phyloP scores from a whole-genome alignment of 1,140 invertebrate species.

The Drosophila navojoa region DNA sequence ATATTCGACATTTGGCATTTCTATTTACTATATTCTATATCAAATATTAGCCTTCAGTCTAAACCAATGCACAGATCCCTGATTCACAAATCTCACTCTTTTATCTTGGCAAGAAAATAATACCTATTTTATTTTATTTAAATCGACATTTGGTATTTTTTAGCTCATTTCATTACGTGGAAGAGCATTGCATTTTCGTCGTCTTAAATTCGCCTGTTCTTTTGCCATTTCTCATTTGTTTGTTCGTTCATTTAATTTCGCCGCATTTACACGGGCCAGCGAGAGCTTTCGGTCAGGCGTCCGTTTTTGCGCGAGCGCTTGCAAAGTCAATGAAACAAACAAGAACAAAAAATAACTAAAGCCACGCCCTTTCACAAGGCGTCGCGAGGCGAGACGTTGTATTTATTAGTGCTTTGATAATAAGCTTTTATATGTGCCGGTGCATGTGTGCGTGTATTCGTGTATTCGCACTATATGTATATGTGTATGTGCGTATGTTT shows the following conservation, averaged over 20 bases:
- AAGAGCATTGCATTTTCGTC: not conserved
- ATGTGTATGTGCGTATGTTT: conserved; percentile 21
- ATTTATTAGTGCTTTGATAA: conserved; percentile 53
- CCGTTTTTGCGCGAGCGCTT: not conserved
- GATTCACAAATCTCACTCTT: no score
- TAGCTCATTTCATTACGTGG: not conserved
- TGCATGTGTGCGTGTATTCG: not conserved
- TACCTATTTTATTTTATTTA: no score
- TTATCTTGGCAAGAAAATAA: no score
- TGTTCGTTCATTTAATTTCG: conserved; percentile 32
- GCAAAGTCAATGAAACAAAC: not conserved
- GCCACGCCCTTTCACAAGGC: conserved; percentile 39
- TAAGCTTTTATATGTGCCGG: conserved; percentile 36
- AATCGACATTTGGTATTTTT: not conserved
- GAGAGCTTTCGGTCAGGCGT: conserved; percentile 25
- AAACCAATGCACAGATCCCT: no score
- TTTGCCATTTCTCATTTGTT: conserved; percentile 24
- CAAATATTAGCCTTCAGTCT: no score
- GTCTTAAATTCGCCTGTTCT: not conserved
- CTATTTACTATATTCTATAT: no score
- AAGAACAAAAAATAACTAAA: conserved; percentile 11
- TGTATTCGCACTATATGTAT: conserved; percentile 14
- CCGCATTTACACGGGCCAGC: conserved; percentile 9
- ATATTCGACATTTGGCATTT: not conserved
- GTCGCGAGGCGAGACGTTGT: conserved; percentile 15